Evolutionary conservation across 2,797 vertebrate species (phyloP), one percentile per base, ranked within the genome.

Genomic region (Gymnocypris eckloni): DNA sequence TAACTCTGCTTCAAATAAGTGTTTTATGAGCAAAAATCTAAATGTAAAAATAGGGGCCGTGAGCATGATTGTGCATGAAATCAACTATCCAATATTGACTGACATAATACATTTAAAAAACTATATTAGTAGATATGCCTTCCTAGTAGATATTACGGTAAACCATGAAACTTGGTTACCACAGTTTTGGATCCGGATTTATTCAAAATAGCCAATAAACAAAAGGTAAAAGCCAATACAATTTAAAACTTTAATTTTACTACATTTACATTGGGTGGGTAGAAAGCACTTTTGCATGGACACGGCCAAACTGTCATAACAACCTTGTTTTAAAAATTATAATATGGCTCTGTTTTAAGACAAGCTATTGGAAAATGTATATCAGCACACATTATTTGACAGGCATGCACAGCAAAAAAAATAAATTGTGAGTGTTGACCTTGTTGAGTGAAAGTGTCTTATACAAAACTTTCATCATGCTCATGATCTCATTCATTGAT

Each of bases 391-490:
- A 7, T 28, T 4, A 0, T 25, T 28, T 64, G 59, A 54, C 10
- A 54, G 1, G 18, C n/a, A 75, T 28, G n/a, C 16, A 28, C 12
- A 73, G 25, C 8, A 7, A 54, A 28, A 52, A 7, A 54, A n/a
- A 15, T 15, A 25, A 28, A 66, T 33, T 33, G 33, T 33, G 33
- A 33, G 33, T 33, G 33, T 33, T 33, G 33, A 66, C 2, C 12
- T 11, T 54, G 13, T 20, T 15, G 39, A 66, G 16, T 66, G 2
- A 41, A 50, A 67, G 48, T 72, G 22, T 83, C 61, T 64, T 56
- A 69, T 81, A 70, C 37, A 75, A 13, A 25, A 67, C 39, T 75
- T 77, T 81, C 83, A 86, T 78, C 37, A 81, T 59, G 67, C 28
- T 71, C 33, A 33, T 33, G 33, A 33, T 33, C 33, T 33, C 50